Evolutionary conservation across 2,888 invertebrate species (phyloP), one percentile per base, ranked within the genome.

Genomic region (Chrysolina oricalcia): DNA sequence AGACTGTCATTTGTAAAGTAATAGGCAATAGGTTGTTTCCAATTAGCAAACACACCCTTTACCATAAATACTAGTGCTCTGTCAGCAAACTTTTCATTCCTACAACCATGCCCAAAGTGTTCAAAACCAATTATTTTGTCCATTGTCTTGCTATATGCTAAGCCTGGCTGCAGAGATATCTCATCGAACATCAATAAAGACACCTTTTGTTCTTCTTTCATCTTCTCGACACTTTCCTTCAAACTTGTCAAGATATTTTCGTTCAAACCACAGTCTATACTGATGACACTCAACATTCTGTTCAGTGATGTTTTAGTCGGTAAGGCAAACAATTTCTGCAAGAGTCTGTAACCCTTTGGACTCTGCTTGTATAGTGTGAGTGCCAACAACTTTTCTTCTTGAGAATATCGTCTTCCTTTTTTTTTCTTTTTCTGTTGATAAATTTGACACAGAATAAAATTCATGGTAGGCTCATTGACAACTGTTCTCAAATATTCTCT

Each of bases 371-470:
- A 78, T 15, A 80, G 59, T 13, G 78, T 74, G 15, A 78, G 68
- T 67, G 77, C 76, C 50, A 80, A 72, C 17, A 79, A 65, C 70
- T 81, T 81, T 50, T 81, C 78, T 50, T 80, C 75, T 17, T 73
- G 10, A 19, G 74, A 70, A 43, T 73, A 80, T 50, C 79, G 46
- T 53, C 76, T 59, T n/a, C 73, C 75, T 5, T 56, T 72, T 66
- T 10, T 40, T 40, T 40, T 35, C 59, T 27, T 41, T 71, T 78
- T 48, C 72, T 73, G 13, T 73, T 21, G 3, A 35, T 10, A 43
- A 43, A 43, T 43, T 43, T 43, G 43, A 43, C 4, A 43, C 13
- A 43, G 43, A 43, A 43, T 43, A 13, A 43, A 43, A 43, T 43
- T 40, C 43, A 43, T 13, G 6, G 9, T 43, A 43, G 9, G 9